Base-by-base conservation (phyloP, 2,113 vertebrate species). In the Pantherophis guttatus region DNA sequence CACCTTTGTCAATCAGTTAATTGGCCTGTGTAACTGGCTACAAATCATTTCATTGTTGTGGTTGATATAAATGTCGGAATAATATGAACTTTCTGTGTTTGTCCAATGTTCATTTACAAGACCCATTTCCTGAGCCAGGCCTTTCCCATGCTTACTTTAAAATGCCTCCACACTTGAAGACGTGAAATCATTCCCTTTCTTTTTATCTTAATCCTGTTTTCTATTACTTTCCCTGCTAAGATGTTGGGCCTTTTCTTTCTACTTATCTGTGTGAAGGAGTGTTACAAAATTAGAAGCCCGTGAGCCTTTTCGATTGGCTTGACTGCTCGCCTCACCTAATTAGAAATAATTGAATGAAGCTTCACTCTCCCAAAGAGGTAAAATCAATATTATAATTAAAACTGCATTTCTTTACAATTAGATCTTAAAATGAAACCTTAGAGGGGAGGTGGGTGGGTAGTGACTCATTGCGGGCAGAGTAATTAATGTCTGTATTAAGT, bases 341-440 rank as follows among this genome's bases (percentile, higher is more conserved):
- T 96, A 96, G 92, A 97, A 96, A 94, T 96, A 97, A 97, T 94
- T 96, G 57, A 97, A 96, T 97, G 95, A 96, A 90, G 70, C 94
- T 95, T 93, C 92, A 94, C n/a, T 95, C 62, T 93, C 86, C 26
- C 55, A 96, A 96, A 97, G 93, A 94, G 89, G 19, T 93, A 94
- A 97, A 94, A 95, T 97, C 90, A 96, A 94, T 93, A 96, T 96
- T 97, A 94, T 96, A 97, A 95, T 93, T 97, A 96, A 97, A 97
- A 96, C 87, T 96, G 12, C 19, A 4, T 97, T 97, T 92, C 90
- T 96, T 94, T 96, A 93, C 96, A 96, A 97, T 88, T 94, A 92
- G 92, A 94, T 96, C 94, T 96, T 96, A 96, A 96, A 97, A 95
- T 94, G 87, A 96, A 96, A 95, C 58, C n/a, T 96, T 29, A 86